Evolutionary conservation across 2,113 vertebrate genomes (phyloP).

Genomic region (Ptychochromis oligacanthus): DNA sequence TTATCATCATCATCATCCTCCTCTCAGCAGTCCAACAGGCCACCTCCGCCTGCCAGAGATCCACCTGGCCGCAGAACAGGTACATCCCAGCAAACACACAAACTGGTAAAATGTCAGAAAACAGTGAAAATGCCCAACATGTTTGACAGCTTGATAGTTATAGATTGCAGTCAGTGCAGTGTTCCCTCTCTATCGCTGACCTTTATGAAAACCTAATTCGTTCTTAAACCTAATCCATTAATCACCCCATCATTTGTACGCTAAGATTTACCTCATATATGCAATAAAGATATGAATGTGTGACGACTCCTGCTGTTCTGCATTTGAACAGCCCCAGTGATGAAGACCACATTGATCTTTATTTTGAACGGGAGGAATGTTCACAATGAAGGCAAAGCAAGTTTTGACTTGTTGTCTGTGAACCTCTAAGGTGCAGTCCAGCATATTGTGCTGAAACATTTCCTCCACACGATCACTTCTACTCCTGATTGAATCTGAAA

Average conservation of each 20-base stretch:
- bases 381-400: neutral
- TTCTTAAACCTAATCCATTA: neutral
- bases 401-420: slow-evolving; percentile 30
- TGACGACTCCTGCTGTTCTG: neutral
- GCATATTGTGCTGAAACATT: neutral
- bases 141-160: neutral
- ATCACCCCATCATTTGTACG: neutral
- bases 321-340: neutral
- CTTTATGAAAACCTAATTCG: neutral
- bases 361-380: slow-evolving; percentile 43
- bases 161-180: too few relatives aligned
- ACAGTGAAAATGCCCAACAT: too few relatives aligned
- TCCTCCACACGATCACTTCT: neutral
- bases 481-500: neutral
- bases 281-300: neutral
- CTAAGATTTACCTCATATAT: neutral
- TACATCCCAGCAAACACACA: slow-evolving; percentile 31
- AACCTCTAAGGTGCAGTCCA: neutral
- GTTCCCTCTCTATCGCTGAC: neutral
- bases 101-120: neutral
- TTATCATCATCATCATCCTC: slow-evolving; percentile 54
- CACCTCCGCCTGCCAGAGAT: slow-evolving; percentile 82
- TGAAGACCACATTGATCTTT: neutral
- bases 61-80: slow-evolving; percentile 80
- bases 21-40: slow-evolving; percentile 69